Percentiles rank a stretch among this genome's conserved stretches.
phyloP scores from a whole-genome alignment of 2,113 vertebrate species.

The Tetrax tetrax region DNA sequence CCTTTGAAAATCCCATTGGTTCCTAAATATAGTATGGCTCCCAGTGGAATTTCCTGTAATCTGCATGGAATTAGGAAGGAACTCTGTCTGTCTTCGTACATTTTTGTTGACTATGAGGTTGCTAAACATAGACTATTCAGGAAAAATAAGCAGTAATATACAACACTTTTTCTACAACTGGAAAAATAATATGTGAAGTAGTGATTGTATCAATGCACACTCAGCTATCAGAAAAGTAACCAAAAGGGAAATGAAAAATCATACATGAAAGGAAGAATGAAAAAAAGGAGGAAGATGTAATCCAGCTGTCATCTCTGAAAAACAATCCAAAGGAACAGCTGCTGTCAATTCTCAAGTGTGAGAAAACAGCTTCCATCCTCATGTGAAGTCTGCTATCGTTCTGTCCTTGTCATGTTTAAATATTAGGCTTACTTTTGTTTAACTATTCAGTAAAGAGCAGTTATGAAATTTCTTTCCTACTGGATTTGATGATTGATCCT shows the following conservation, averaged over 20 bases:
- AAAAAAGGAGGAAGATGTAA: neutral
- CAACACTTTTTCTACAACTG: neutral
- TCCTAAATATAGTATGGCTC: neutral
- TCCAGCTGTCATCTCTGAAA: neutral
- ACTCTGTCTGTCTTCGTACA: neutral
- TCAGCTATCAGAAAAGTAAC: neutral
- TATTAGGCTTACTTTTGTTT: slow-evolving; percentile 27
- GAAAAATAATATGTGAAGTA: neutral
- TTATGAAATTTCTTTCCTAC: neutral
- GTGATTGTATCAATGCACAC: neutral
- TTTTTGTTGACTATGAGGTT: neutral
- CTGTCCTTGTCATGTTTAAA: neutral
- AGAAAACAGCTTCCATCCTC: neutral
- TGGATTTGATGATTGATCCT: slow-evolving; percentile 49
- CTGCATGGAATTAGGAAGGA: neutral
- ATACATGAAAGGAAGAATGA: neutral
- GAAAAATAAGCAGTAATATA: neutral
- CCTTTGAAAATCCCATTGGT: neutral
- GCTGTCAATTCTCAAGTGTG: neutral
- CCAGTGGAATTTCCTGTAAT: neutral
- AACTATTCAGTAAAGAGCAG: slow-evolving; percentile 20
- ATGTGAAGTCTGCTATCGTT: neutral
- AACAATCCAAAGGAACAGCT: neutral
- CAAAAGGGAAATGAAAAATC: slow-evolving; percentile 10
- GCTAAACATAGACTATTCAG: neutral